phyloP scores from a whole-genome alignment of 2,113 vertebrate species.

The Gymnobelideus leadbeateri region DNA sequence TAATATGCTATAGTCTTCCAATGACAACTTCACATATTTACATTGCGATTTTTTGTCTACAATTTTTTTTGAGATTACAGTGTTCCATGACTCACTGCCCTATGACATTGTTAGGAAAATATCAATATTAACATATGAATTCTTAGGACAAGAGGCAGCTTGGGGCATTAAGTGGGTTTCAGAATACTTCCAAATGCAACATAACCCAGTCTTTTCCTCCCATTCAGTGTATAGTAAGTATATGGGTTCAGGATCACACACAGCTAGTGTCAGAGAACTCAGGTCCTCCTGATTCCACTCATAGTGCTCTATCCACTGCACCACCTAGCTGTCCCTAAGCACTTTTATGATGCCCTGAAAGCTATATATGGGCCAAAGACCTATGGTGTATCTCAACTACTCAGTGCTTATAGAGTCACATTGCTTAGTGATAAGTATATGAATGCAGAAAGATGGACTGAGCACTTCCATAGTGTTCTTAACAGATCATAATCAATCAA shows the following conservation, averaged over 20 bases:
- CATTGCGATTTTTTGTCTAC: background rate
- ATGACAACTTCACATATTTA: background rate
- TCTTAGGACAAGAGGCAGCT: background rate
- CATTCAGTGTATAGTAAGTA: background rate
- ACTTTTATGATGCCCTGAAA: too few relatives aligned
- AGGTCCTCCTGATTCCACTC: too few relatives aligned
- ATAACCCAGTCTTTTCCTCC: background rate
- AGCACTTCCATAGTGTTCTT: too few relatives aligned
- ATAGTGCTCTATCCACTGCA: too few relatives aligned
- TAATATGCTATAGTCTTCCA: background rate
- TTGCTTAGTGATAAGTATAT: too few relatives aligned
- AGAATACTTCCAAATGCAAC: background rate
- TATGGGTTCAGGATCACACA: background rate
- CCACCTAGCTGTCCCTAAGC: too few relatives aligned
- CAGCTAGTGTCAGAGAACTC: too few relatives aligned
- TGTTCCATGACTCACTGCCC: background rate
- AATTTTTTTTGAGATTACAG: background rate
- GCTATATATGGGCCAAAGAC: too few relatives aligned
- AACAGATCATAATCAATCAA: too few relatives aligned
- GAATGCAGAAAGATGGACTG: too few relatives aligned
- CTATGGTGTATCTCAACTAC: too few relatives aligned
- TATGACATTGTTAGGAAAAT: background rate
- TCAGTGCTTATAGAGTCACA: too few relatives aligned
- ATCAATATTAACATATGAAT: background rate
- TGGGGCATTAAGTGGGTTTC: background rate